A percentile compares a stretch with the other conserved stretches of the same genome.
phyloP scores from a whole-genome alignment of 2,888 invertebrate species.

The Chymomyza caudatula region DNA sequence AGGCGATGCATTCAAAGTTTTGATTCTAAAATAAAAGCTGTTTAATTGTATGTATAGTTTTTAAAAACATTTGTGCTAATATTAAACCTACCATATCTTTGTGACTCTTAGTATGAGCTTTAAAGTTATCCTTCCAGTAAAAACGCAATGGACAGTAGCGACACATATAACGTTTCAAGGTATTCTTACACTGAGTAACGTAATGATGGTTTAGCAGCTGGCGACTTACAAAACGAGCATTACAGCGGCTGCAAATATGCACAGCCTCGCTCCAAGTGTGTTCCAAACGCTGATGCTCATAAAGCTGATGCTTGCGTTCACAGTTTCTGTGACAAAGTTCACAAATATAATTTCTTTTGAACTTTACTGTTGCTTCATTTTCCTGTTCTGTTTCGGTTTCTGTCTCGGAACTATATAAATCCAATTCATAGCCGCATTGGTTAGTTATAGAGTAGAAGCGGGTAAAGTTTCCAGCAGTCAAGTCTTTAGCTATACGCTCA shows the following conservation, averaged over 20 bases:
- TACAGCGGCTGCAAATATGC: conserved; percentile 80
- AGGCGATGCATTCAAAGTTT: conserved; percentile 55
- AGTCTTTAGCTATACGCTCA: not conserved
- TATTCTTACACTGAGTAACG: conserved; percentile 77
- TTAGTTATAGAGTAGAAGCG: conserved; percentile 69
- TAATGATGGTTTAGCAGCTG: conserved; percentile 80
- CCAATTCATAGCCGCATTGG: conserved; percentile 65
- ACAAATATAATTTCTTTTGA: conserved; percentile 55
- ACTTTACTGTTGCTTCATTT: not conserved
- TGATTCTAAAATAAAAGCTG: conserved; percentile 35
- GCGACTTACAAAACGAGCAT: conserved; percentile 79
- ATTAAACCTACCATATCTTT: not conserved
- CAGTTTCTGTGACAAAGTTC: conserved; percentile 67
- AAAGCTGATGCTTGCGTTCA: conserved; percentile 73
- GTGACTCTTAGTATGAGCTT: conserved; percentile 54
- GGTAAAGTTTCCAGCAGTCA: not conserved
- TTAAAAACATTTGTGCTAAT: not conserved
- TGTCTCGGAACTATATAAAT: conserved; percentile 46
- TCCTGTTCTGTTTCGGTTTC: conserved; percentile 11
- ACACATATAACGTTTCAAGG: conserved; percentile 71
- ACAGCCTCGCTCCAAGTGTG: conserved; percentile 79
- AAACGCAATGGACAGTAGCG: conserved; percentile 74
- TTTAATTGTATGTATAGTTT: not conserved
- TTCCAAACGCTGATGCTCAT: conserved; percentile 68
- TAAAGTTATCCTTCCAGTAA: conserved; percentile 75